Evolutionary conservation across 2,797 vertebrate genomes (phyloP), one percentile per base, ranked within the genome.

Genomic region (Schizopygopsis malacanthus): DNA sequence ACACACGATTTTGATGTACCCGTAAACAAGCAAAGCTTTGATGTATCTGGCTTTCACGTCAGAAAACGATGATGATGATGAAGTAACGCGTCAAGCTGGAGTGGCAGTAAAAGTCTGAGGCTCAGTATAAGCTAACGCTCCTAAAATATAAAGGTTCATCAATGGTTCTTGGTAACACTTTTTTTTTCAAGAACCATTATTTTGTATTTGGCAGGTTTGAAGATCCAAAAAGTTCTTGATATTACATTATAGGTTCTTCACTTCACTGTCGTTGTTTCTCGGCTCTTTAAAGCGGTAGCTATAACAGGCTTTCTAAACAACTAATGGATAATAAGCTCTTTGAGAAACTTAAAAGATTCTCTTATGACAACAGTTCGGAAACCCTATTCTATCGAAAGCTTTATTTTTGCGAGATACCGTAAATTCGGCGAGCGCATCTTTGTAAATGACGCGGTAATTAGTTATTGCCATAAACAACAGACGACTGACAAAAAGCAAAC

Each of bases 41-140:
- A 72, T 80, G 84, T 70, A 47, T 20, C 75, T 67, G 11, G 10
- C 11, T 70, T 79, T 61, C 54, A 84, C 72, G 77, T 80, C 84
- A 85, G 54, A 71, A 71, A 85, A 79, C 84, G 28, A 85, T 45
- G 61, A 79, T 79, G 71, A 54, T 76, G 81, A 83, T 77, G 83
- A 69, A 56, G 75, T 59, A 84, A 63, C 67, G 84, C 77, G 84
- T 71, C 67, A 72, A 61, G 43, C 77, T 63, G 50, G 39, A 80
- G 65, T 63, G 65, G 18, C 84, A 72, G 77, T 79, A 18, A 61
- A 72, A 85, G 63, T 67, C 61, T 69, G 52, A 20, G 65, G 77
- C 84, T 50, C 65, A 9, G 83, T 70, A 33, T 70, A 84, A 84
- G 37, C 28, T 9, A 59, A 79, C 18, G 65, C 63, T 52, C 18